Conservation (phyloP, 2,888 invertebrate species). For the Callinectes sapidus region DNA sequence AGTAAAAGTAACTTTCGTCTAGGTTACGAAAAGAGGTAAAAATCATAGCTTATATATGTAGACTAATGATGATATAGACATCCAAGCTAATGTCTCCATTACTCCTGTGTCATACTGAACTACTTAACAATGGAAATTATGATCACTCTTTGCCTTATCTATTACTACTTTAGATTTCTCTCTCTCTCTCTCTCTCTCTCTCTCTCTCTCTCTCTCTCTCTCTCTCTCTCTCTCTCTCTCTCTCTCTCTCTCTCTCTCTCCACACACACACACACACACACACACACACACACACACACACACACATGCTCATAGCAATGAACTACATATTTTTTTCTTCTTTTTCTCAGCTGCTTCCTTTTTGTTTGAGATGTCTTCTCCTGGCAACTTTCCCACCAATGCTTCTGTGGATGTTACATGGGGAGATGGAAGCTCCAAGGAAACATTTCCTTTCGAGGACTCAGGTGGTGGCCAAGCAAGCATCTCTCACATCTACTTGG, state of each 20-base stretch:
- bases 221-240: no score
- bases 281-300: slow-evolving; percentile 13
- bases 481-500: slow-evolving; percentile 72
- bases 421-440: slow-evolving; percentile 63
- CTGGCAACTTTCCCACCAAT: slow-evolving; percentile 69
- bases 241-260: no score
- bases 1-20: no score
- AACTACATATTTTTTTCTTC: background rate
- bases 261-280: background rate
- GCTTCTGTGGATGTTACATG: slow-evolving; percentile 65
- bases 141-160: no score
- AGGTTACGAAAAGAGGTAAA: background rate
- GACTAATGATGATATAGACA: no score
- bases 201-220: no score
- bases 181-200: no score
- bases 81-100: no score
- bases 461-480: slow-evolving; percentile 40
- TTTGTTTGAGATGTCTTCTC: slow-evolving; percentile 39
- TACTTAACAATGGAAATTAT: no score
- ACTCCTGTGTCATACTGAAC: no score
- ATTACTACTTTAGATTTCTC: no score
- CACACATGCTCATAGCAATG: background rate
- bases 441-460: slow-evolving; percentile 58
- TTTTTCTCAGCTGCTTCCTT: slow-evolving; percentile 49
- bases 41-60: no score